These are phyloP conservation scores for Diaprepes abbreviatus DNA, from an alignment of 2,888 invertebrate genomes.

Conservation along the genomic window DNA sequence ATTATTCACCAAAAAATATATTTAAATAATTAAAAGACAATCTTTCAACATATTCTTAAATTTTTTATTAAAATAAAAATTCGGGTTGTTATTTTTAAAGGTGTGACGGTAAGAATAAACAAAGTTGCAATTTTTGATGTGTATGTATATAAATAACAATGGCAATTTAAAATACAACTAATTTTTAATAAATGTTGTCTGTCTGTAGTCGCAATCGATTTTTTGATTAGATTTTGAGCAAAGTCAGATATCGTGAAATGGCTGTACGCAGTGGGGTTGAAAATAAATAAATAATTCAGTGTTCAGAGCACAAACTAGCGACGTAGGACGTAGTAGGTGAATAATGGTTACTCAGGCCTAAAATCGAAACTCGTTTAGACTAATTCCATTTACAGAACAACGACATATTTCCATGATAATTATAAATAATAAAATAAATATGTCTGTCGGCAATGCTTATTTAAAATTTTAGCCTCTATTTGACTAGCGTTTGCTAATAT, in stretches of 20 bases:
- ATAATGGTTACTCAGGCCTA: slow-evolving; percentile 67
- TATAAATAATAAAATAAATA: slow-evolving; percentile 55
- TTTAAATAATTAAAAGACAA: neutral
- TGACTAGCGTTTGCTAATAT: slow-evolving; percentile 65
- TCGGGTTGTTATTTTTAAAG: too few species aligned
- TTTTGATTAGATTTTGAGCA: neutral
- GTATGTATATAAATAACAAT: too few species aligned
- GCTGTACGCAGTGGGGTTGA: slow-evolving; percentile 21
- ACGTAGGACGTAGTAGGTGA: slow-evolving; percentile 58
- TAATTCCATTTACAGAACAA: slow-evolving; percentile 69
- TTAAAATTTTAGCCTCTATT: slow-evolving; percentile 68
- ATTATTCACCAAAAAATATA: neutral
- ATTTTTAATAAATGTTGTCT: too few species aligned
- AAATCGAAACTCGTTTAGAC: slow-evolving; percentile 68
- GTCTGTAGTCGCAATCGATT: too few species aligned
- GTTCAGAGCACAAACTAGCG: slow-evolving; percentile 62
- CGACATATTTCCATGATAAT: slow-evolving; percentile 67
- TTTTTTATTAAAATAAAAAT: too few species aligned
- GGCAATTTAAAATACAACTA: too few species aligned
- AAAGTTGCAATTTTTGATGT: too few species aligned
- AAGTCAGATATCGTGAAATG: slow-evolving; percentile 31
- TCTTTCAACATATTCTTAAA: too few species aligned
- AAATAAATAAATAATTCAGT: slow-evolving; percentile 44
- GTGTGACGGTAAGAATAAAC: too few species aligned
- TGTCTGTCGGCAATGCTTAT: slow-evolving; percentile 66